Percentiles rank a stretch among this genome's conserved stretches.
These are phyloP conservation scores for Lasioglossum lativentre DNA, from an alignment of 2,888 invertebrate species.

Conservation along the genomic window DNA sequence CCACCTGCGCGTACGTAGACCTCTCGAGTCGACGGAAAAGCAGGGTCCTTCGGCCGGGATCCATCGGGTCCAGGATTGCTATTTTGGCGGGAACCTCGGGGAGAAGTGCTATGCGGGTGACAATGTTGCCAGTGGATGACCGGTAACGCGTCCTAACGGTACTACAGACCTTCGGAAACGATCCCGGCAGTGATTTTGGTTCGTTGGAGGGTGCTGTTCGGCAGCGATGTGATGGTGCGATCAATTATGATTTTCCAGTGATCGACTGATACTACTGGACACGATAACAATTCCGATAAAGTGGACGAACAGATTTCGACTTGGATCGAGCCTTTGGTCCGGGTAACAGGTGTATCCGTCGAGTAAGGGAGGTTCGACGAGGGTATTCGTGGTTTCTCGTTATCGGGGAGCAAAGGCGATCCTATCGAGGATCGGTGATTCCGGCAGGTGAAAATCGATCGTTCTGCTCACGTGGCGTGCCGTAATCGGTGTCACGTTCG, in stretches of 20 bases:
- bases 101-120: conserved; percentile 41
- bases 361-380: neutral
- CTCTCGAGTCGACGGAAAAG: neutral
- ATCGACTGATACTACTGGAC: neutral
- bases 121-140: conserved; percentile 34
- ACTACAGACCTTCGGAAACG: neutral
- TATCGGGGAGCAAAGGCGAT: neutral
- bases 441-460: conserved; percentile 22
- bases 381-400: neutral
- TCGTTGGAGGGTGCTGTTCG: no score
- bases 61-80: neutral
- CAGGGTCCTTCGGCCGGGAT: neutral
- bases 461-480: conserved; percentile 41
- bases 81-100: conserved; percentile 54
- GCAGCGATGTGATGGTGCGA: neutral
- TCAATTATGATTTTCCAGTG: conserved; percentile 14
- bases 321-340: neutral
- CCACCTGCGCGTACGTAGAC: neutral
- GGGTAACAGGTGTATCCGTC: neutral
- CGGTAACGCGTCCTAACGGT: neutral
- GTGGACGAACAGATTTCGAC: neutral
- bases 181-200: neutral
- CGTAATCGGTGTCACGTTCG: conserved; percentile 26
- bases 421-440: neutral
- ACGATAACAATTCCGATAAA: neutral